Evolutionary conservation across 2,888 invertebrate genomes (phyloP).

Genomic region (Eupelmus urozonus): DNA sequence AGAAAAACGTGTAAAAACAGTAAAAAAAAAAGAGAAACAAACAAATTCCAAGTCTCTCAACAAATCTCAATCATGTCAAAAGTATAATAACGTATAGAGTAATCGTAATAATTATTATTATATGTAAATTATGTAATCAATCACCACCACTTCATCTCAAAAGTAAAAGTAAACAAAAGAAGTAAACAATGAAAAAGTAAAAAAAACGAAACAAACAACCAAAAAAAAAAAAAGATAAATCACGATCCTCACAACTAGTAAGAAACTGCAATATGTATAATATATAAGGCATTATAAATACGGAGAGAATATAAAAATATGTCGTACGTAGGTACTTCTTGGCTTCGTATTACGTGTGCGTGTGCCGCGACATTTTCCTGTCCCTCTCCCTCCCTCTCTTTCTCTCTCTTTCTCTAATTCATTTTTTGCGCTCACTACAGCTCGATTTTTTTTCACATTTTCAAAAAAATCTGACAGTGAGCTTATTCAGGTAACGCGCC

Average conservation of each 20-base stretch:
- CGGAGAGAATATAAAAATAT: constrained; percentile 65
- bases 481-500: constrained; percentile 69
- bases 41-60: constrained; percentile 70
- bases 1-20: constrained; percentile 66
- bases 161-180: constrained; percentile 57
- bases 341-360: constrained; percentile 75
- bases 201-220: constrained; percentile 65
- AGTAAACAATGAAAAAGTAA: constrained; percentile 68
- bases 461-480: constrained; percentile 50
- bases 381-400: constrained; percentile 63
- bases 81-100: constrained; percentile 61
- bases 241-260: constrained; percentile 67
- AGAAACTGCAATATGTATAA: constrained; percentile 61
- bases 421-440: constrained; percentile 34
- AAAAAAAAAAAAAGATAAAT: constrained; percentile 68
- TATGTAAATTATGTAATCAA: constrained; percentile 59
- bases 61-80: constrained; percentile 74
- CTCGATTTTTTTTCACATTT: not conserved
- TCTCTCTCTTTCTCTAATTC: constrained; percentile 30
- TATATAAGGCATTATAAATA: constrained; percentile 66
- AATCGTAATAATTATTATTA: constrained; percentile 62
- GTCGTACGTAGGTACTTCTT: constrained; percentile 72
- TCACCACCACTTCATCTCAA: constrained; percentile 57
- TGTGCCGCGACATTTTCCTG: constrained; percentile 72
- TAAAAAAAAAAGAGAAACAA: constrained; percentile 68